These are phyloP conservation scores for Eutolmus rufibarbis DNA, from an alignment of 2,888 invertebrate genomes.

Conservation along the genomic window DNA sequence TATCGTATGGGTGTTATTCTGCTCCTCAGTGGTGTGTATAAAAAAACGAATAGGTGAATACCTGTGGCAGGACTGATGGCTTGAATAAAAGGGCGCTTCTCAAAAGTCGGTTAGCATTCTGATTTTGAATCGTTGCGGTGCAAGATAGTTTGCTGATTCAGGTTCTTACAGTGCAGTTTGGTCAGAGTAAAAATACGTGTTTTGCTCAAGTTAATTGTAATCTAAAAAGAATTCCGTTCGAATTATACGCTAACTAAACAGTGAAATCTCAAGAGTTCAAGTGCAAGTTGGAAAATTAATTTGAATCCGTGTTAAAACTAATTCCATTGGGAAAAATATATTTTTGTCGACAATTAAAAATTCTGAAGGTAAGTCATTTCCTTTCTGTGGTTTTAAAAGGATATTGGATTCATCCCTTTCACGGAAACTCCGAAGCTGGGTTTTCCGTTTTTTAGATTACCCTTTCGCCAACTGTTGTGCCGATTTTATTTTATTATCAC, in stretches of 20 bases:
- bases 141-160: not conserved
- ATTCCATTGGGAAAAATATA: not conserved
- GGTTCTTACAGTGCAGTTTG: not conserved
- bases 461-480: not conserved
- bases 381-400: not conserved
- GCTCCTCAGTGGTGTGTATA: not conserved
- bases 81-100: slow-evolving; percentile 29
- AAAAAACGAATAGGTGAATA: not conserved
- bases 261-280: not conserved
- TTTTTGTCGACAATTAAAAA: not conserved
- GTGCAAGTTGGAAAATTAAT: not conserved
- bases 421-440: not conserved
- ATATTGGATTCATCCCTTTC: not conserved
- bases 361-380: slow-evolving; percentile 23
- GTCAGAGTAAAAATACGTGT: not conserved
- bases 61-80: not conserved
- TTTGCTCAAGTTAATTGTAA: not conserved
- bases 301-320: not conserved
- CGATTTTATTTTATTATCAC: not conserved
- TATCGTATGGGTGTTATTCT: not conserved
- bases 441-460: not conserved
- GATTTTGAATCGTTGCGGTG: slow-evolving; percentile 9
- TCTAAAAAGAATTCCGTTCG: not conserved
- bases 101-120: slow-evolving; percentile 35
- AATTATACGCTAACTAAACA: not conserved